phyloP scores from a whole-genome alignment of 2,797 vertebrate species.

The Anguilla anguilla region DNA sequence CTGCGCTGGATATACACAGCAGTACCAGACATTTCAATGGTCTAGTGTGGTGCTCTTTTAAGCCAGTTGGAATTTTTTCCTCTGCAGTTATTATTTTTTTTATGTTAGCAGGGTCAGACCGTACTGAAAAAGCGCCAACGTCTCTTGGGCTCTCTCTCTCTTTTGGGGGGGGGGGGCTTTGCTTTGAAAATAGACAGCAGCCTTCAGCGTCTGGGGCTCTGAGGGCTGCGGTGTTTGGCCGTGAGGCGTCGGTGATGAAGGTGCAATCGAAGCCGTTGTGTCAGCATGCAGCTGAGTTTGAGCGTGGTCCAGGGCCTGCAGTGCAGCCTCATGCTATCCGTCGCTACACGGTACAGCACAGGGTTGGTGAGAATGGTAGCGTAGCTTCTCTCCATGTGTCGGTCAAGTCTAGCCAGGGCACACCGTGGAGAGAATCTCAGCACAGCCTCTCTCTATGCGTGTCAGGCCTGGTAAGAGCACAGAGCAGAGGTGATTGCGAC shows the following conservation, averaged over 20 bases:
- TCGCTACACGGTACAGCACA: background rate
- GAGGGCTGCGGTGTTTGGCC: slow-evolving; percentile 21
- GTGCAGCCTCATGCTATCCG: background rate
- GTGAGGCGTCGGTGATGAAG: background rate
- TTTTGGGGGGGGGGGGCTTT: background rate
- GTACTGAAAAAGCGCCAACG: slow-evolving; percentile 37
- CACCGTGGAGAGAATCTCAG: background rate
- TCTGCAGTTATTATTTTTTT: slow-evolving; percentile 28
- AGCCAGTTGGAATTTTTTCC: slow-evolving; percentile 23
- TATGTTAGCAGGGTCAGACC: slow-evolving; percentile 43
- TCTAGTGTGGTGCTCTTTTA: slow-evolving; percentile 20
- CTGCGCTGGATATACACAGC: slow-evolving; percentile 10
- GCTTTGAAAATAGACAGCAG: slow-evolving; percentile 43
- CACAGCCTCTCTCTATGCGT: background rate
- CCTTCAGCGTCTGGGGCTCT: background rate
- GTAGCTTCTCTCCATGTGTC: background rate
- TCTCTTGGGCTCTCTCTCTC: slow-evolving; percentile 32
- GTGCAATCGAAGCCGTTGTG: background rate
- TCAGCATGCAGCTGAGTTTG: slow-evolving; percentile 13
- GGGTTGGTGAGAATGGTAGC: background rate
- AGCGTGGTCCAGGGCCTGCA: background rate
- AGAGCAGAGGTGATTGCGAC: background rate
- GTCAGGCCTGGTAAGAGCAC: background rate
- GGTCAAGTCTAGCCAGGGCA: background rate
- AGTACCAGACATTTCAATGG: background rate